These are phyloP conservation scores for Dendroctonus valens DNA, from an alignment of 1,140 invertebrate genomes.

Conservation along the genomic window DNA sequence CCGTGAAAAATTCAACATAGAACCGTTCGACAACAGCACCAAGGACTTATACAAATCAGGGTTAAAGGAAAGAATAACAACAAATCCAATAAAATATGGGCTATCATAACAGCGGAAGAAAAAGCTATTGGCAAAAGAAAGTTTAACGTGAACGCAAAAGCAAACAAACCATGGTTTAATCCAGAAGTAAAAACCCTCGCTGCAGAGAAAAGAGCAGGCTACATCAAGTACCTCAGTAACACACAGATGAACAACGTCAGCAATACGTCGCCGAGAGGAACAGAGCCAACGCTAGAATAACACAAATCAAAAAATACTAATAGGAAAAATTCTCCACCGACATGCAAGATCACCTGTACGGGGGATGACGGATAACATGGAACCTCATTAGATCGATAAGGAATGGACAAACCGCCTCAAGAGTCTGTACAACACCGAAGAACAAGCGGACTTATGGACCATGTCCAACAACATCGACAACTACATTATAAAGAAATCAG, in stretches of 20 bases:
- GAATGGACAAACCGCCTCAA: neutral
- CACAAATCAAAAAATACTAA: neutral
- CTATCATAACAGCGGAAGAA: too few relatives aligned
- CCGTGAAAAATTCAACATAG: neutral
- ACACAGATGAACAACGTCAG: neutral
- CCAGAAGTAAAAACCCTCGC: too few relatives aligned
- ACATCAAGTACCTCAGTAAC: too few relatives aligned
- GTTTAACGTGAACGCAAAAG: neutral
- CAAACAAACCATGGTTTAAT: neutral
- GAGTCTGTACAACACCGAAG: neutral
- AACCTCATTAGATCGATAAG: neutral
- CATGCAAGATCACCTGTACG: neutral
- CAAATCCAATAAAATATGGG: neutral
- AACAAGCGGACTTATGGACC: neutral
- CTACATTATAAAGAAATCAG: too few relatives aligned
- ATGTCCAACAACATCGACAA: neutral
- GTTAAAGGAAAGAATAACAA: neutral
- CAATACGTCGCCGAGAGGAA: too few relatives aligned
- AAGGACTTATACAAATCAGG: neutral
- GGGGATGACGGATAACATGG: neutral
- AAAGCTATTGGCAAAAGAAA: neutral
- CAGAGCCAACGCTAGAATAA: too few relatives aligned
- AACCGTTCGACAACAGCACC: too few relatives aligned
- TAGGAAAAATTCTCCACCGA: neutral
- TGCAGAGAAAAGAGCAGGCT: too few relatives aligned